Evolutionary conservation across 1,140 invertebrate genomes (phyloP).

Genomic region (Oncopodura yosiiana): DNA sequence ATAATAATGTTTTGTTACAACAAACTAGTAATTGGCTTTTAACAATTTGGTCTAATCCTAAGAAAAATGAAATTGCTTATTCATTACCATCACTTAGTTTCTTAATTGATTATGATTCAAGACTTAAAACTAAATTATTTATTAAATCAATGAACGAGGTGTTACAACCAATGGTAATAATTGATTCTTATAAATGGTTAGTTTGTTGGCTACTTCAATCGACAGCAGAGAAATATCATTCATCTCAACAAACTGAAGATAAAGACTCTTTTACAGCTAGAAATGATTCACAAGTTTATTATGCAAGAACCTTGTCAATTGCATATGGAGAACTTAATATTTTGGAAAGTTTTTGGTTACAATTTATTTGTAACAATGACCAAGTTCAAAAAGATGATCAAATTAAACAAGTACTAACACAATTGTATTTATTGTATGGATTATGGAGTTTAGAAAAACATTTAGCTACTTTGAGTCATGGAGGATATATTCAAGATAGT

Average conservation of each 20-base stretch:
- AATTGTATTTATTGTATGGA: slow-evolving; percentile 39
- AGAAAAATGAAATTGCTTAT: slow-evolving; percentile 33
- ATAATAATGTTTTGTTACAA: slow-evolving; percentile 53
- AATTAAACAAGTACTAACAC: slow-evolving; percentile 39
- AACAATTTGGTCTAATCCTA: slow-evolving; percentile 21
- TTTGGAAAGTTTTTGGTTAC: slow-evolving; percentile 6
- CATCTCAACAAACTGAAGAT: slow-evolving; percentile 41
- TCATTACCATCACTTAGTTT: slow-evolving; percentile 53
- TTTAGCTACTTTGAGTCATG: slow-evolving; percentile 42
- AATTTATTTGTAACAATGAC: no score
- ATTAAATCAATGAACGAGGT: slow-evolving; percentile 43
- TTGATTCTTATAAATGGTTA: slow-evolving; percentile 69
- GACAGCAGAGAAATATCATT: slow-evolving; percentile 47
- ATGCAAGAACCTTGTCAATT: slow-evolving; percentile 60
- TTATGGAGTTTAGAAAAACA: slow-evolving; percentile 52
- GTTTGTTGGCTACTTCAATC: slow-evolving; percentile 58
- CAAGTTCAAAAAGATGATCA: no score
- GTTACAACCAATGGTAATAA: slow-evolving; percentile 46
- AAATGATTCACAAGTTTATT: slow-evolving; percentile 75
- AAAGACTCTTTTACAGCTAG: slow-evolving; percentile 59
- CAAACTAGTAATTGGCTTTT: slow-evolving; percentile 48
- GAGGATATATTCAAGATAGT: slow-evolving; percentile 37
- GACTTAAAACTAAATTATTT: slow-evolving; percentile 36
- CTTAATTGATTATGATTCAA: slow-evolving; percentile 39
- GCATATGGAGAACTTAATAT: slow-evolving; percentile 55